A percentile compares a stretch with the other conserved stretches of the same genome.
Evolutionary conservation across 2,113 vertebrate genomes (phyloP).

Genomic region (Oplegnathus fasciatus): DNA sequence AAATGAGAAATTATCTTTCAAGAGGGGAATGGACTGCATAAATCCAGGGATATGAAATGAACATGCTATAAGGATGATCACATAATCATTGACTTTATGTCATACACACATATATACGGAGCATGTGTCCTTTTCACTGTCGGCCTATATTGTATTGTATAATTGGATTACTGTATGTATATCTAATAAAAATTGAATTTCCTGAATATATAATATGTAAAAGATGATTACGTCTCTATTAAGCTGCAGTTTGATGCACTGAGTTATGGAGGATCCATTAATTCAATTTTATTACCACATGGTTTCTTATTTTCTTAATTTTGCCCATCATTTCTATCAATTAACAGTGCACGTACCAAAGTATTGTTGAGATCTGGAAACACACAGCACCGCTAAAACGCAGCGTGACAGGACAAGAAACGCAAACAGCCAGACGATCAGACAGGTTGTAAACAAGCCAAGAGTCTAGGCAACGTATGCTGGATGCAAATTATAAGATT

Average conservation of each 20-base stretch:
- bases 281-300: no score
- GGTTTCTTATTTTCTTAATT: background rate
- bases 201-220: background rate
- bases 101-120: background rate
- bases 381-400: background rate
- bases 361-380: background rate
- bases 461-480: background rate
- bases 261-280: no score
- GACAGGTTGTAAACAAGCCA: background rate
- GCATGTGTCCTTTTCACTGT: conserved; percentile 7
- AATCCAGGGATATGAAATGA: conserved; percentile 3
- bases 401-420: background rate
- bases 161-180: background rate
- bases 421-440: background rate
- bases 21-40: background rate
- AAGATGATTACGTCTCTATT: background rate
- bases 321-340: background rate
- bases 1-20: conserved; percentile 31
- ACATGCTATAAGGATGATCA: conserved; percentile 15
- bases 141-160: background rate
- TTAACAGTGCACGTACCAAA: background rate
- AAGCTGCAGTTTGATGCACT: background rate
- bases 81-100: conserved; percentile 22
- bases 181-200: background rate
- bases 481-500: background rate